These are phyloP conservation scores for Danio choprae DNA, from an alignment of 2,797 vertebrate species.

Conservation along the genomic window DNA sequence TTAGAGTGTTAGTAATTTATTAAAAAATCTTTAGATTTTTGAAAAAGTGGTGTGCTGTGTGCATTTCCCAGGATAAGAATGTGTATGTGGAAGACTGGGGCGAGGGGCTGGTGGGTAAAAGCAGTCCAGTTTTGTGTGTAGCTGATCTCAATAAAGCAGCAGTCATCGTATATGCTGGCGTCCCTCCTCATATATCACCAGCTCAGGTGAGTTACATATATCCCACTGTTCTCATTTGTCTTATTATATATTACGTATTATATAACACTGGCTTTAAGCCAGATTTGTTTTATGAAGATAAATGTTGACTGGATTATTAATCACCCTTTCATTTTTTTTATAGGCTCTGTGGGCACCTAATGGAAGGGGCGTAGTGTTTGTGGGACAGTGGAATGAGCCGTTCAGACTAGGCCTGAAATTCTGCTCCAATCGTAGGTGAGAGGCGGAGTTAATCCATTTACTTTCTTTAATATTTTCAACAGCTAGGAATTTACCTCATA, in stretches of 20 bases:
- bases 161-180: constrained; percentile 65
- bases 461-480: no score
- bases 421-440: constrained; percentile 83
- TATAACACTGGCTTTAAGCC: background rate
- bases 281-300: background rate
- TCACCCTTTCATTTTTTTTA: background rate
- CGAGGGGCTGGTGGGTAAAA: constrained; percentile 75
- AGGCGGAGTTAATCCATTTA: background rate
- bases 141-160: constrained; percentile 69
- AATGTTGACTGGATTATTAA: background rate
- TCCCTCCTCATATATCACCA: constrained; percentile 75
- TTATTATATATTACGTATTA: background rate
- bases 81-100: constrained; percentile 83
- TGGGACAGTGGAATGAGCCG: constrained; percentile 84
- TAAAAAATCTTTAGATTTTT: background rate
- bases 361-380: constrained; percentile 82
- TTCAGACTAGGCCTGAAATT: constrained; percentile 83
- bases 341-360: constrained; percentile 87
- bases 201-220: constrained; percentile 73
- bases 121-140: constrained; percentile 74
- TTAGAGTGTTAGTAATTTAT: no score
- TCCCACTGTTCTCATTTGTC: background rate
- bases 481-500: background rate
- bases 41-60: constrained; percentile 4
- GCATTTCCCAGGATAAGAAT: constrained; percentile 70